Evolutionary conservation across 2,888 invertebrate genomes (phyloP).

Genomic region (Meghimatium bilineatum): DNA sequence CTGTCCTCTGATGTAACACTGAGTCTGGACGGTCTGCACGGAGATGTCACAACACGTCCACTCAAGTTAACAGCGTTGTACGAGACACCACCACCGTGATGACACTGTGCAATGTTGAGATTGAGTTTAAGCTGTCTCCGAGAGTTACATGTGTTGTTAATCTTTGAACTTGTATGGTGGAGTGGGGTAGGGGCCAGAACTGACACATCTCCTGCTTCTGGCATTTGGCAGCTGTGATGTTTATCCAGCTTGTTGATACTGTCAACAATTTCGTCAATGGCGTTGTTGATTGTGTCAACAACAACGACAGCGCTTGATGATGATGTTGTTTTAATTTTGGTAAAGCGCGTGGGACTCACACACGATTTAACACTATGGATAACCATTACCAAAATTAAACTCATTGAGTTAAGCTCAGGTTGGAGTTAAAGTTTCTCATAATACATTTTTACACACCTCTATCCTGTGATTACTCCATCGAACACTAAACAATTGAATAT

Average conservation of each 20-base stretch:
- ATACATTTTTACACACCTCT: neutral
- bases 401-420: neutral
- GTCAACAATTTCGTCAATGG: conserved; percentile 33
- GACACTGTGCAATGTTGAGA: conserved; percentile 45
- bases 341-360: conserved; percentile 27
- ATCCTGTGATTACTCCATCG: neutral
- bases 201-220: conserved; percentile 69
- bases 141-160: conserved; percentile 52
- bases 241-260: conserved; percentile 32
- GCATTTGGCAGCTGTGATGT: conserved; percentile 59
- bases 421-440: neutral
- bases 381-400: conserved; percentile 36
- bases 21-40: conserved; percentile 27
- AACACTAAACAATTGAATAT: neutral
- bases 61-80: conserved; percentile 30
- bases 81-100: conserved; percentile 31
- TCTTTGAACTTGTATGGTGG: conserved; percentile 45
- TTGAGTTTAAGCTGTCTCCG: conserved; percentile 59
- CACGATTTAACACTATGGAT: conserved; percentile 26
- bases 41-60: conserved; percentile 17
- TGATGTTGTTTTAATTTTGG: conserved; percentile 25
- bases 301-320: neutral
- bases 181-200: conserved; percentile 61
- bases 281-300: conserved; percentile 23
- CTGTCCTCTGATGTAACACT: neutral